Base-by-base conservation (phyloP, 2,797 vertebrate genomes). In the Anabacerthia variegaticeps region DNA sequence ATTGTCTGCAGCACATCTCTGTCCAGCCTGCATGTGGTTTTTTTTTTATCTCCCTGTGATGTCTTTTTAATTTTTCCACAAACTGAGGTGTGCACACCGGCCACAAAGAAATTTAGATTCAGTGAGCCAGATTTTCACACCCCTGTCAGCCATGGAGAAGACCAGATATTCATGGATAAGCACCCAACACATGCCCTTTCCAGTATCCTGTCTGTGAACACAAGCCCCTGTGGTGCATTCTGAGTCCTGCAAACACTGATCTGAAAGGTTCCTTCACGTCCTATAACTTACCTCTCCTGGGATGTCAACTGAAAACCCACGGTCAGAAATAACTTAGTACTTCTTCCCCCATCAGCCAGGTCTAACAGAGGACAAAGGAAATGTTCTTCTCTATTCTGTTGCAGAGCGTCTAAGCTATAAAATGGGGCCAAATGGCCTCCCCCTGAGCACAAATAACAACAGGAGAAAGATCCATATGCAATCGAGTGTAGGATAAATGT, bases 401-500 rank as follows among this genome's bases (percentile, higher is more conserved):
- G 78, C 83, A 65, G 76, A 92, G 71, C 6, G 20, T 90, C 88
- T 92, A 48, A 93, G 89, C 91, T n/a, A 82, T 95, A 93, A 95
- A 96, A 82, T 2, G 71, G 88, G 89, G 91, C 95, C 95, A 96
- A 95, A 94, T 81, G 71, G 71, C 85, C 93, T 96, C 93, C 95
- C 89, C 83, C 52, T 85, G 89, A 93, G 92, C 96, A 97, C 95
- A 96, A 97, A 95, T 89, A 95, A 95, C 92, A 95, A 95, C 91
- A 92, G 79, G 83, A 94, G 92, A 95, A 89, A 92, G 91, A 90
- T 93, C 85, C 87, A 88, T 90, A 92, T 84, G 89, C 94, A 91
- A 59, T 88, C 8, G 58, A 68, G 84, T 92, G 84, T 94, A 72
- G 90, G 89, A 93, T 91, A n/a, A 90, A 95, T 95, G 94, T 90